Percentiles rank a stretch among this genome's conserved stretches.
These are phyloP conservation scores for Oxyruncus cristatus DNA, from an alignment of 2,113 vertebrate species.

Conservation along the genomic window DNA sequence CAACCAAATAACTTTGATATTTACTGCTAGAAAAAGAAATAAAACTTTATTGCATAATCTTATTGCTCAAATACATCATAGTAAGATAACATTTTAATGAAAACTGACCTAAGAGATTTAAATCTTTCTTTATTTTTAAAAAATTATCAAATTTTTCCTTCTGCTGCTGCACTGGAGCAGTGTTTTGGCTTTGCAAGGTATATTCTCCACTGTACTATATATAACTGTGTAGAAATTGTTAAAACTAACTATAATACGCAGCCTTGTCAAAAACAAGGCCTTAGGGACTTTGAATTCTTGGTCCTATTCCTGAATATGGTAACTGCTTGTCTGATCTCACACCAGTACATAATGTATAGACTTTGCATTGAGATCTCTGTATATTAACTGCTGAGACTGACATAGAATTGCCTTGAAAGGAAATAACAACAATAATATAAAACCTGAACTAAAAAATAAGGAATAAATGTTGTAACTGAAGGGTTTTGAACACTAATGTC, in stretches of 20 bases:
- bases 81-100: neutral
- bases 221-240: neutral
- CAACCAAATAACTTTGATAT: neutral
- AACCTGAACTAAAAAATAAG: neutral
- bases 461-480: neutral
- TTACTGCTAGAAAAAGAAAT: neutral
- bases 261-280: neutral
- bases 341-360: accelerated
- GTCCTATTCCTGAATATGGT: neutral
- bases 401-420: neutral
- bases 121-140: neutral
- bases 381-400: neutral
- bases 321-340: neutral
- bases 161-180: neutral
- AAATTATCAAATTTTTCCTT: neutral
- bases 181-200: neutral
- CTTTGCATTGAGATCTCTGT: neutral
- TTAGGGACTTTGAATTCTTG: neutral
- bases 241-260: neutral
- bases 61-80: neutral
- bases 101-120: neutral
- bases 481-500: neutral
- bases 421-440: neutral
- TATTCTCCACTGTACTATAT: neutral
- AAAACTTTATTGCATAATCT: neutral